A percentile compares a stretch with the other conserved stretches of the same genome.
Evolutionary conservation across 2,888 invertebrate genomes (phyloP).

Genomic region (Zele albiditarsus): DNA sequence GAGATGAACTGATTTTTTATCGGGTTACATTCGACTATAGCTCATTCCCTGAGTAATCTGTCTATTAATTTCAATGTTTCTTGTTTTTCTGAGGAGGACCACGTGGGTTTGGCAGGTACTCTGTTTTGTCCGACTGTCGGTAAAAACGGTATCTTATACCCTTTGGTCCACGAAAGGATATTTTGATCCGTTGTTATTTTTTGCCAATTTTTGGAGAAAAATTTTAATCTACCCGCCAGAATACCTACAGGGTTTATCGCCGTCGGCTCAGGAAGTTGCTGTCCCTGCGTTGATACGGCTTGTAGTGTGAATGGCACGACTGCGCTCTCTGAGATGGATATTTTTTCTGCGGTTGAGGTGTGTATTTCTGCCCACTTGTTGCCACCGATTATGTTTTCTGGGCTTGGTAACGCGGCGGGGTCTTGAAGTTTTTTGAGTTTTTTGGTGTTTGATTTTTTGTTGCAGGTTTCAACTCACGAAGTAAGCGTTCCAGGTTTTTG

Average conservation of each 20-base stretch:
- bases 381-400: background rate
- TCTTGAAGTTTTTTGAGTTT: conserved; percentile 5
- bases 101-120: background rate
- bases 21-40: conserved; percentile 8
- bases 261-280: background rate
- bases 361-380: background rate
- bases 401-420: conserved; percentile 37
- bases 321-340: background rate
- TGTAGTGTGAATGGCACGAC: background rate
- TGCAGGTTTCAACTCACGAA: conserved; percentile 35
- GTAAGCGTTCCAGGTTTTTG: conserved; percentile 41
- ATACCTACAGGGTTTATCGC: background rate
- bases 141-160: conserved; percentile 34
- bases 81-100: background rate
- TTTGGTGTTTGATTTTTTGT: conserved; percentile 30
- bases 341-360: background rate
- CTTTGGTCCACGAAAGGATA: conserved; percentile 13
- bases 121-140: background rate
- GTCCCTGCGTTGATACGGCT: background rate
- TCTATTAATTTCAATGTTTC: background rate
- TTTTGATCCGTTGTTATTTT: conserved; percentile 7
- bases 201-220: conserved; percentile 20
- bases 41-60: conserved; percentile 2
- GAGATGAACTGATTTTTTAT: conserved; percentile 42
- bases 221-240: conserved; percentile 21